Percentiles rank a stretch among this genome's conserved stretches.
Conservation (phyloP, 2,113 vertebrate species). For the Centropus bengalensis region DNA sequence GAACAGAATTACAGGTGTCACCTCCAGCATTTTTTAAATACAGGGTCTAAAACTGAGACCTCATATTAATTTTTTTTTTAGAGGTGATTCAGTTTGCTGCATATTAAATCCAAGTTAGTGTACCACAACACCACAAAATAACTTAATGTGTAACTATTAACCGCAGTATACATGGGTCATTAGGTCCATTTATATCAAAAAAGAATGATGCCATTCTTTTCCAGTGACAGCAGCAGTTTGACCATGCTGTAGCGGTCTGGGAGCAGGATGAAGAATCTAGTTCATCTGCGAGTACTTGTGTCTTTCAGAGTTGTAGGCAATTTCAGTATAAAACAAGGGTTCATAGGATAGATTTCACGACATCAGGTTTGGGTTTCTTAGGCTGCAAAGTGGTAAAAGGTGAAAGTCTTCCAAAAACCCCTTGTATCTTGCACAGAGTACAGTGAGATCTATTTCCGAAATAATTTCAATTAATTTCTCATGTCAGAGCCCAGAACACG, state of each 20-base stretch:
- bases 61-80: background rate
- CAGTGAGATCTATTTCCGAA: background rate
- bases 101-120: background rate
- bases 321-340: background rate
- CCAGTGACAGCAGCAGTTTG: background rate
- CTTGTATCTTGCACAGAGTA: background rate
- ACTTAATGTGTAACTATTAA: slow-evolving; percentile 21
- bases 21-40: background rate
- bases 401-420: background rate
- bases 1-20: background rate
- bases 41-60: background rate
- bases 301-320: background rate
- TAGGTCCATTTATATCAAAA: background rate
- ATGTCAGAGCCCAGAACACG: background rate
- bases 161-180: background rate
- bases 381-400: background rate
- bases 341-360: background rate
- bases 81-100: background rate
- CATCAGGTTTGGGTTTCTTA: background rate
- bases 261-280: background rate
- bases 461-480: background rate
- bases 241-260: background rate
- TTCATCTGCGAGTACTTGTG: background rate
- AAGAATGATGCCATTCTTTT: background rate
- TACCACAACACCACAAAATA: background rate